phyloP scores from a whole-genome alignment of 2,888 invertebrate genomes.

The Morinoia aosen region DNA sequence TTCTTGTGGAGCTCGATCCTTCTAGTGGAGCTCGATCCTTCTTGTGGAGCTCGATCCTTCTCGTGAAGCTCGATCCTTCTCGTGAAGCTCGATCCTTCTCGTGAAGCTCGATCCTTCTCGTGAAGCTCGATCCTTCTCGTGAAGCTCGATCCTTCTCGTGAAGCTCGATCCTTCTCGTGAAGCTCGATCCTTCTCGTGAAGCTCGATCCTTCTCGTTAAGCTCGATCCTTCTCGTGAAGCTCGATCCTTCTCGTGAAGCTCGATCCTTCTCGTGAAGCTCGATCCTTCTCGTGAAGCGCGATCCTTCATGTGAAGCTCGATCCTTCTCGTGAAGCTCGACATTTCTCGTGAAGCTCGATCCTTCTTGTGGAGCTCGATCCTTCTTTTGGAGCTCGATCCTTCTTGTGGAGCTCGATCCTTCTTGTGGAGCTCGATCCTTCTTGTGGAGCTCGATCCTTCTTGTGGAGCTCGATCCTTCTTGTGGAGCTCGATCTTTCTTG shows the following conservation, averaged over 20 bases:
- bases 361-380: neutral
- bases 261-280: neutral
- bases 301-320: too few relatives aligned
- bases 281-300: too few relatives aligned
- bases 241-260: too few relatives aligned
- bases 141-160: neutral
- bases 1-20: too few relatives aligned
- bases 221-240: neutral
- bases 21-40: too few relatives aligned
- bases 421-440: neutral
- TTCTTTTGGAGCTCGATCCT: neutral
- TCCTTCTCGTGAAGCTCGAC: neutral
- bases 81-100: too few relatives aligned
- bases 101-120: neutral
- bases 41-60: too few relatives aligned
- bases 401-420: neutral
- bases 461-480: neutral
- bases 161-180: too few relatives aligned
- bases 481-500: neutral
- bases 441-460: neutral
- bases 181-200: neutral
- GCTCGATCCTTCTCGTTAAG: too few relatives aligned
- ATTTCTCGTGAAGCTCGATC: neutral
- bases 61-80: neutral
- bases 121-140: too few relatives aligned